These are phyloP conservation scores for Schizothorax lantsangensis DNA, from an alignment of 2,797 vertebrate genomes.

Conservation along the genomic window DNA sequence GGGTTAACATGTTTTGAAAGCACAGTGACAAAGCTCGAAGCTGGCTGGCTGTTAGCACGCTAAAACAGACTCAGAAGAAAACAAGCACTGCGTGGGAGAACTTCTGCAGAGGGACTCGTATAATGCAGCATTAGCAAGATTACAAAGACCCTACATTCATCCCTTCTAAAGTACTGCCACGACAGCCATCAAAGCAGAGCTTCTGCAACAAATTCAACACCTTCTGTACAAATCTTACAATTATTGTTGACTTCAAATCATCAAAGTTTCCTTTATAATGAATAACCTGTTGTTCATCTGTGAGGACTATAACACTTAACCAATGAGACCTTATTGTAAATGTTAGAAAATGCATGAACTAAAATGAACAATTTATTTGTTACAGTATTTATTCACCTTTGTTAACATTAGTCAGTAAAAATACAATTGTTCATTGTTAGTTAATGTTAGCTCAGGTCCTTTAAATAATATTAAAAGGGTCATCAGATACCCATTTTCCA, in stretches of 20 bases:
- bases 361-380: background rate
- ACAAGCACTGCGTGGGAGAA: slow-evolving; percentile 24
- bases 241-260: background rate
- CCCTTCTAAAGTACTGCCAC: background rate
- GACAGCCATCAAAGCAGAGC: background rate
- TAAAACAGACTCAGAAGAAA: slow-evolving; percentile 7
- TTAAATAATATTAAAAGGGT: background rate
- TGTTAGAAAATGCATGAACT: background rate
- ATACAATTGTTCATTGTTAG: background rate
- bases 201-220: background rate
- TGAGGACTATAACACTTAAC: background rate
- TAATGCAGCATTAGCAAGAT: slow-evolving; percentile 10
- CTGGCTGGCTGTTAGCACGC: background rate
- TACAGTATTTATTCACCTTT: background rate
- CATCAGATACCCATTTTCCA: no score
- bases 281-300: background rate
- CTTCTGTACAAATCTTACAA: background rate
- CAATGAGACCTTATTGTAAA: background rate
- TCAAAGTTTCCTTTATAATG: background rate
- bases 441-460: background rate
- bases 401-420: background rate
- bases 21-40: background rate
- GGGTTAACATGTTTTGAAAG: slow-evolving; percentile 29
- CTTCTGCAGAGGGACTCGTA: background rate
- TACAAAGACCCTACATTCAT: slow-evolving; percentile 14